phyloP scores from a whole-genome alignment of 2,888 invertebrate species.

The Oligia latruncula region DNA sequence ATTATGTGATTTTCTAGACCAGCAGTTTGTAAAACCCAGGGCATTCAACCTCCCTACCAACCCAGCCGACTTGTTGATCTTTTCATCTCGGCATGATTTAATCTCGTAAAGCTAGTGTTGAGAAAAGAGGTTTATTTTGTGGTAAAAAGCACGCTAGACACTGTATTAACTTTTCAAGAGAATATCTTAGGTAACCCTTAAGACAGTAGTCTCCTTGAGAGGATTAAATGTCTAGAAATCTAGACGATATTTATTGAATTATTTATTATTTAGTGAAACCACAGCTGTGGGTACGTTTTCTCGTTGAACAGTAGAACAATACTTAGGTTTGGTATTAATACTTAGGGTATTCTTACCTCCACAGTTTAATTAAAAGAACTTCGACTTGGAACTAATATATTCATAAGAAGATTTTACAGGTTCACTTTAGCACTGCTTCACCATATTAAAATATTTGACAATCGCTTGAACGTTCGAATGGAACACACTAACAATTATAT shows the following conservation, averaged over 20 bases:
- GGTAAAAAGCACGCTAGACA: not conserved
- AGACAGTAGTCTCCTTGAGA: slow-evolving; percentile 3
- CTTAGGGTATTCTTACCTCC: too few species aligned
- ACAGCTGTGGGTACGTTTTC: not conserved
- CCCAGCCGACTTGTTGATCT: not conserved
- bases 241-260: slow-evolving; percentile 1
- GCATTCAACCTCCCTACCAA: not conserved
- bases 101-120: not conserved
- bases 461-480: too few species aligned
- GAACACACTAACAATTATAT: too few species aligned
- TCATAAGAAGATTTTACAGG: too few species aligned
- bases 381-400: too few species aligned
- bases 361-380: too few species aligned
- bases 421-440: too few species aligned
- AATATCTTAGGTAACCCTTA: not conserved
- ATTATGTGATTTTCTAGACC: not conserved
- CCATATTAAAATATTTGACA: too few species aligned
- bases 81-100: not conserved
- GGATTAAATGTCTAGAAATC: not conserved
- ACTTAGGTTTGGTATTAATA: not conserved
- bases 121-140: not conserved
- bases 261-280: slow-evolving; percentile 3
- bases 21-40: not conserved
- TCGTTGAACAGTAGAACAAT: slow-evolving; percentile 2
- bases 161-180: slow-evolving; percentile 13